Base-by-base conservation (phyloP, 2,797 vertebrate species). In the Lateolabrax maculatus region DNA sequence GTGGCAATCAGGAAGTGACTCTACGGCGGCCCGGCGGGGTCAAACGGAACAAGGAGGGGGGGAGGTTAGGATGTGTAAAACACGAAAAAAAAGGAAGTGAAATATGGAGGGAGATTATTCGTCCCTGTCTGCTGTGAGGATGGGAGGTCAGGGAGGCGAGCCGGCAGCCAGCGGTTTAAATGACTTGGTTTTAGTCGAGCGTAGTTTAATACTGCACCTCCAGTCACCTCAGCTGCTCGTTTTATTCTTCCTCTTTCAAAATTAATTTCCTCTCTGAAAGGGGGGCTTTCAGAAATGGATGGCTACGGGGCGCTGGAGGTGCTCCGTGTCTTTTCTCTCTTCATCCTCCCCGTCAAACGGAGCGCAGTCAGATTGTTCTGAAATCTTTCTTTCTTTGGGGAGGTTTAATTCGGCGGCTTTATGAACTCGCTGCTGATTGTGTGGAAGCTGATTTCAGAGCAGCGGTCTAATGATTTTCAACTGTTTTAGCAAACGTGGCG, bases 201-300 rank as follows among this genome's bases (percentile, higher is more conserved):
- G 67, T 60, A 68, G 84, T 89, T 83, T 92, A 89, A 90, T 92
- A 79, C 77, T n/a, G 76, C 84, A 82, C 86, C 88, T 85, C 39
- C 79, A 9, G 56, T 88, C 86, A 86, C 88, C 87, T 65, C 72
- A 8, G 52, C 84, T 60, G 75, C 77, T 81, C 84, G 10, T 84
- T 85, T 84, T 67, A 86, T 86, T 89, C 88, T 72, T 21, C 83
- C 72, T 85, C 88, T 91, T 92, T 87, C 88, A 89, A 87, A 91
- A 91, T 90, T 83, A 85, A 90, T 92, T 89, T 89, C 87, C 78
- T 80, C 75, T 74, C 61, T 87, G 85, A 86, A 88, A 85, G 71
- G 79, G 80, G 61, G 46, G 77, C 57, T 87, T 84, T 87, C 76
- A 88, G 82, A 76, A 78, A 78, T 41, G 58, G 71, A 83, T 77